Conservation (phyloP, 2,888 invertebrate genomes). For the Hypsopygia costalis region DNA sequence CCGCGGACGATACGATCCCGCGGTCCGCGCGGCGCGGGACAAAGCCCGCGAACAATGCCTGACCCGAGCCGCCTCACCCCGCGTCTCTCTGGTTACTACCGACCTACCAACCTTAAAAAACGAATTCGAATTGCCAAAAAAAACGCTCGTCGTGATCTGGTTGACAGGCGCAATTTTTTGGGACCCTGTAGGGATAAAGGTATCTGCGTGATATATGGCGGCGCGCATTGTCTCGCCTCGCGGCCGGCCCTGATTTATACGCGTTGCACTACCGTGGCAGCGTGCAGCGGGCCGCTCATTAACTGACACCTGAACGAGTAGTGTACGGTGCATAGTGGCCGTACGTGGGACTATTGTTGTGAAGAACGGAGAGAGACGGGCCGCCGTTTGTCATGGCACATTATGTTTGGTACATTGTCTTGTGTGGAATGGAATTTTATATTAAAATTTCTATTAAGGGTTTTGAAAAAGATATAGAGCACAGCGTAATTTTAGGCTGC, state of each 20-base stretch:
- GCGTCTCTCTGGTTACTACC: no score
- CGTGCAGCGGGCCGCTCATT: not conserved
- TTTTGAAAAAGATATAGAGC: no score
- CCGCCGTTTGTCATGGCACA: no score
- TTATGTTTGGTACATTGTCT: no score
- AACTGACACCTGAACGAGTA: not conserved
- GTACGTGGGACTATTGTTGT: no score
- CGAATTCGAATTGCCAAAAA: constrained; percentile 27
- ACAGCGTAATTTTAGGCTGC: no score
- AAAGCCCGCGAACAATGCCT: constrained; percentile 29
- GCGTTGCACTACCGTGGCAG: constrained; percentile 15
- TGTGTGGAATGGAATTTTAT: no score
- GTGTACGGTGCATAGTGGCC: not conserved
- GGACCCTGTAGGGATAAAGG: constrained; percentile 35
- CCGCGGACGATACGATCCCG: not conserved
- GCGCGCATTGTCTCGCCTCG: constrained; percentile 24
- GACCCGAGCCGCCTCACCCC: constrained; percentile 32
- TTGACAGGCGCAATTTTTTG: constrained; percentile 47
- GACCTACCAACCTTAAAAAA: constrained; percentile 20
- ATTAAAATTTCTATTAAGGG: no score
- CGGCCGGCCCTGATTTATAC: constrained; percentile 18
- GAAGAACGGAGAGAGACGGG: no score
- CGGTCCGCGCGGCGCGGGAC: not conserved
- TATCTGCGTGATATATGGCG: constrained; percentile 44
- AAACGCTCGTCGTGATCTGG: constrained; percentile 25